A percentile compares a stretch with the other conserved stretches of the same genome.
Evolutionary conservation across 1,140 invertebrate genomes (phyloP).

Genomic region (Apocrypta bakeri): DNA sequence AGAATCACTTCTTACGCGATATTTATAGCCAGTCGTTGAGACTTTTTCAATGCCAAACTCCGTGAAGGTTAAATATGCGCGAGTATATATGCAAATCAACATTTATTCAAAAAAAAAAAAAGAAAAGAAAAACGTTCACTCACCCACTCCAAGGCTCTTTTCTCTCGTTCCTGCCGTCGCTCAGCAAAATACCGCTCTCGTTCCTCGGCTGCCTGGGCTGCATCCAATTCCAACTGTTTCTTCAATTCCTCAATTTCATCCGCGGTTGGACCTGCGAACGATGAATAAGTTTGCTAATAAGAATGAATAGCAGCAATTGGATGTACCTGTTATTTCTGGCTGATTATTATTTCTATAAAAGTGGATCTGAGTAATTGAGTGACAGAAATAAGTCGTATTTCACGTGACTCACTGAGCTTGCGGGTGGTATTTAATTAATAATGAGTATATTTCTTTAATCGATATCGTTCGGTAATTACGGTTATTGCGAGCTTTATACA

Average conservation of each 20-base stretch:
- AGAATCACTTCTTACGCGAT: neutral
- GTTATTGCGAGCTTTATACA: no score
- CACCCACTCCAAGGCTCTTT: constrained; percentile 76
- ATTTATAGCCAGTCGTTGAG: no score
- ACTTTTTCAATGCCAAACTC: no score
- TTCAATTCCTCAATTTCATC: constrained; percentile 73
- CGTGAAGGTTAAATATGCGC: no score
- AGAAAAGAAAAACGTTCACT: constrained; percentile 14
- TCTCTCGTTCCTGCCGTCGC: constrained; percentile 63
- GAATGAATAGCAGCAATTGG: no score
- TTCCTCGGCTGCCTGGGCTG: constrained; percentile 72
- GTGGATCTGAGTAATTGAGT: no score
- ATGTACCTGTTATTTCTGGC: neutral
- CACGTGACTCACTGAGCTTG: no score
- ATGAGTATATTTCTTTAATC: no score
- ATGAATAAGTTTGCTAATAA: constrained; percentile 12
- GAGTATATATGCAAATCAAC: no score
- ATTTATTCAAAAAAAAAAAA: neutral
- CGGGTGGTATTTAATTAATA: no score
- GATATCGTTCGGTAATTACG: no score
- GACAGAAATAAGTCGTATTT: no score
- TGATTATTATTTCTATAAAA: neutral
- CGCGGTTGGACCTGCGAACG: constrained; percentile 65
- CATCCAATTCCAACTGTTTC: constrained; percentile 67
- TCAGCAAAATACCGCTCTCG: constrained; percentile 68